Evolutionary conservation across 2,888 invertebrate species (phyloP).

Genomic region (Xestia rhomboidea): DNA sequence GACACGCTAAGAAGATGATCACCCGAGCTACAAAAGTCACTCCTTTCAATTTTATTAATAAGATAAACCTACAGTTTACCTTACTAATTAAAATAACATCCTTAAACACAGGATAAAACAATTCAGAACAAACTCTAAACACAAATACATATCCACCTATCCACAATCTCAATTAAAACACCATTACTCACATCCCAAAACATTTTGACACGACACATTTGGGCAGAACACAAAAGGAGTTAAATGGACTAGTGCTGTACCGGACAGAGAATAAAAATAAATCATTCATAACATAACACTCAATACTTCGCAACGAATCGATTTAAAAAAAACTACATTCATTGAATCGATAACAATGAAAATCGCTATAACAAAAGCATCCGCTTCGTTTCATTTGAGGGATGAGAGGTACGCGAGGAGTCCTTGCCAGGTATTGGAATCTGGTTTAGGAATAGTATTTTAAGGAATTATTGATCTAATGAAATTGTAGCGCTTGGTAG

Average conservation of each 20-base stretch:
- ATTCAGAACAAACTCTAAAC: background rate
- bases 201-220: slow-evolving; percentile 79
- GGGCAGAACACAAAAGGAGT: slow-evolving; percentile 61
- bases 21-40: background rate
- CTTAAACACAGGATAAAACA: background rate
- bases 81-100: background rate
- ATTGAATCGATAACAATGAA: slow-evolving; percentile 89
- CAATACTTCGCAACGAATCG: slow-evolving; percentile 85
- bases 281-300: slow-evolving; percentile 86
- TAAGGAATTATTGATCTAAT: background rate
- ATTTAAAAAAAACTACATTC: slow-evolving; percentile 86
- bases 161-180: slow-evolving; percentile 55
- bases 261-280: slow-evolving; percentile 80
- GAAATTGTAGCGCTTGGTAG: too few species aligned
- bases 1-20: too few species aligned
- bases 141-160: too few species aligned
- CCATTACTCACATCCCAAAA: slow-evolving; percentile 78
- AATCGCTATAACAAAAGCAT: slow-evolving; percentile 85
- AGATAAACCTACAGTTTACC: background rate
- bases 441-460: background rate
- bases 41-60: background rate
- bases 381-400: slow-evolving; percentile 68
- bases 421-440: background rate
- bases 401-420: slow-evolving; percentile 56
- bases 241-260: slow-evolving; percentile 71